Evolutionary conservation across 2,113 vertebrate species (phyloP).

Genomic region (Lathamus discolor): DNA sequence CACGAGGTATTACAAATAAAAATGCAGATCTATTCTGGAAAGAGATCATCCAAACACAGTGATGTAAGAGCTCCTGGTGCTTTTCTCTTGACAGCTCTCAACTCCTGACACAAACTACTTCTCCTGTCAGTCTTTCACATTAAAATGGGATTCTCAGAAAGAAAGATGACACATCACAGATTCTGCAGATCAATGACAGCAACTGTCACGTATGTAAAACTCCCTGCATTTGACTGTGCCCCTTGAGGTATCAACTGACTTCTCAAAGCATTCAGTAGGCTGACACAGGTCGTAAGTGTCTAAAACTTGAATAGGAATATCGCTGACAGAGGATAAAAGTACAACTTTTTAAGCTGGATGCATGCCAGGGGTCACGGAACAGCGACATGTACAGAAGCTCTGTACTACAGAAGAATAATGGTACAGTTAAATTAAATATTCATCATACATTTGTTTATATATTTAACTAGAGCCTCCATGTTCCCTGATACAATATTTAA

Average conservation of each 20-base stretch:
- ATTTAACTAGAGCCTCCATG: not conserved
- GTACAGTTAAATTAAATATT: not conserved
- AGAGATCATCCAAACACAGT: not conserved
- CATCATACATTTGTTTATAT: not conserved
- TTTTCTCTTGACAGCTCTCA: not conserved
- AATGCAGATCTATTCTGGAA: not conserved
- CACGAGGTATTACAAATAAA: not conserved
- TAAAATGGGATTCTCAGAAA: not conserved
- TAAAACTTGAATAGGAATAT: not conserved
- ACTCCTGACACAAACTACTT: not conserved
- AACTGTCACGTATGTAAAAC: not conserved
- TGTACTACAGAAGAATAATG: not conserved
- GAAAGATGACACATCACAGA: not conserved
- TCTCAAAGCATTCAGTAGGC: not conserved
- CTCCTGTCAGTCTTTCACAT: not conserved
- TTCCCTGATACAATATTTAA: fast-evolving
- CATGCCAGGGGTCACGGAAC: not conserved
- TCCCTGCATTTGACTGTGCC: not conserved
- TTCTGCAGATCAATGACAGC: not conserved
- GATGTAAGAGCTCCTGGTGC: fast-evolving
- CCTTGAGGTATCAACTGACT: not conserved
- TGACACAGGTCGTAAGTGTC: not conserved
- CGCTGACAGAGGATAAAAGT: not conserved
- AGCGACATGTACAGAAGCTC: not conserved
- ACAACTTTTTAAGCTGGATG: not conserved